Evolutionary conservation across 1,140 invertebrate species (phyloP).

Genomic region (Nilaparvata lugens): DNA sequence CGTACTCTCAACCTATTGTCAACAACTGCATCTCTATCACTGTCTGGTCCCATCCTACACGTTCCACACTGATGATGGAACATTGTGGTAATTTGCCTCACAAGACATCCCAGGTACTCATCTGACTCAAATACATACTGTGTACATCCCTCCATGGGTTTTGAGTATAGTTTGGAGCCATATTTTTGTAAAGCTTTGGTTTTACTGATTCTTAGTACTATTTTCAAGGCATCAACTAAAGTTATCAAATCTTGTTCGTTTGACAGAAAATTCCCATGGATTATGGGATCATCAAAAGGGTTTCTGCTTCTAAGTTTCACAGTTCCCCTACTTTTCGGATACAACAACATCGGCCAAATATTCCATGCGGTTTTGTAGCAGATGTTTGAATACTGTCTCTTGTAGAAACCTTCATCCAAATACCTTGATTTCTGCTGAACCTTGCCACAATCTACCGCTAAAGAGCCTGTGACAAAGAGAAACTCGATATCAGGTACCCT

Average conservation of each 20-base stretch:
- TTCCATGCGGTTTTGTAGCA: constrained; percentile 49
- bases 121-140: constrained; percentile 39
- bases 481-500: no score
- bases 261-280: constrained; percentile 57
- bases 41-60: constrained; percentile 62
- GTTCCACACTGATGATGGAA: constrained; percentile 60
- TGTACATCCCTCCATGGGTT: constrained; percentile 47
- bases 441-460: no score
- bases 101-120: constrained; percentile 44
- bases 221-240: constrained; percentile 45
- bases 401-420: no score
- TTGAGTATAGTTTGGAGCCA: constrained; percentile 42
- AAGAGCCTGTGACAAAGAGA: no score
- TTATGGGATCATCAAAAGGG: constrained; percentile 52
- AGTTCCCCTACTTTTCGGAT: constrained; percentile 41
- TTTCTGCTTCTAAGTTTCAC: constrained; percentile 44
- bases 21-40: constrained; percentile 51
- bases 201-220: constrained; percentile 45
- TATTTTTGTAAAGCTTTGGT: constrained; percentile 50
- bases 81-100: constrained; percentile 40
- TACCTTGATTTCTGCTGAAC: no score
- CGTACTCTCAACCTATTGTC: constrained; percentile 56
- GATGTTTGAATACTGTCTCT: background rate
- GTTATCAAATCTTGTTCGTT: constrained; percentile 39
- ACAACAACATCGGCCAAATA: constrained; percentile 16